Base-by-base conservation (phyloP, 2,888 invertebrate species). In the Opisthograptis luteolata region DNA sequence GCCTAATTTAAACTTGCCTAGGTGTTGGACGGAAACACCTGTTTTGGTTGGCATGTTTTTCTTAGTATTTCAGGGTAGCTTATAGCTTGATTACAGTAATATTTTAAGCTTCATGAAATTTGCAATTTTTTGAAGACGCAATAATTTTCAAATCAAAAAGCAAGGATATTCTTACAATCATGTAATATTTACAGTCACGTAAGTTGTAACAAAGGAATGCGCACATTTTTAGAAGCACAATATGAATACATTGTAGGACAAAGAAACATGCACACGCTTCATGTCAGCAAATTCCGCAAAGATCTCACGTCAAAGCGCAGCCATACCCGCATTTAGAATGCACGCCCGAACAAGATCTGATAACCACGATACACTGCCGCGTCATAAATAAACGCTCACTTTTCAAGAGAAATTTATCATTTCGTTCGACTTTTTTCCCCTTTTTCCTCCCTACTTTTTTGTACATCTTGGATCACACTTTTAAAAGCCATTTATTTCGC, bases 401-500 rank as follows among this genome's bases (percentile, higher is more conserved):
- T 87, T 85, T 87, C 76, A 79, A 75, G 73, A 77, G 81, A 77
- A 81, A 86, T 89, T 87, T 87, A 89, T 89, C 87, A 88, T 88
- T 87, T 87, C 76, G 77, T 77, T 73, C 69, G 70, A 75, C 69
- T 79, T 87, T 86, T 86, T 81, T 79, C 74, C 73, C 71, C 68
- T 70, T 76, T 58, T 53, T 62, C 70, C 77, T 70, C 73, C 69
- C 75, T 77, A 72, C 73, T 71, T 78, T 84, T 85, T 84, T 84
- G 81, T 84, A 84, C 86, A 84, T 86, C 87, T 88, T 82, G 81
- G 79, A 87, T 88, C 86, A 87, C 87, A 86, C 87, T 84, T 88
- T 86, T 84, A 80, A 87, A 84, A 77, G 79, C 78, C 84, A 87
- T 88, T 89, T 87, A 88, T 87, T 84, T 83, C 75, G 72, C 73